A percentile compares a stretch with the other conserved stretches of the same genome.
Conservation (phyloP, 2,888 invertebrate species). For the Drosophila bunnanda region DNA sequence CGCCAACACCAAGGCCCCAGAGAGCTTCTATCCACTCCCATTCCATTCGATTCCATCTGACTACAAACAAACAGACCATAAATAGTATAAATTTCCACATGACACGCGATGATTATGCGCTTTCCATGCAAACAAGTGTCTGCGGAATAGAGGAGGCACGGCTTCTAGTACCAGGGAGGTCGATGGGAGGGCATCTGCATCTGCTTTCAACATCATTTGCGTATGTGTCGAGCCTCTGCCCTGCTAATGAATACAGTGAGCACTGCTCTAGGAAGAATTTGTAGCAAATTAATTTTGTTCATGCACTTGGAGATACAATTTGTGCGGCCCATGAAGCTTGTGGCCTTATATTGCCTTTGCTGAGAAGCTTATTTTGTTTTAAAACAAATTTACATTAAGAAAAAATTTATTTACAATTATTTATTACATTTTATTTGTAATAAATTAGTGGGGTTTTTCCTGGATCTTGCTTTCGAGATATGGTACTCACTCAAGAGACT, state of each 20-base stretch:
- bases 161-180: constrained; percentile 9
- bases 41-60: constrained; percentile 40
- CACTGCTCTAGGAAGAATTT: neutral
- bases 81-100: constrained; percentile 80
- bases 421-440: neutral
- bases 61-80: constrained; percentile 73
- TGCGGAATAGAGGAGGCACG: neutral
- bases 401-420: neutral
- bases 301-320: neutral
- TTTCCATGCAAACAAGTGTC: constrained; percentile 69
- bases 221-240: constrained; percentile 55
- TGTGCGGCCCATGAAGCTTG: too few relatives aligned
- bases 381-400: neutral
- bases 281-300: neutral
- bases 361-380: neutral
- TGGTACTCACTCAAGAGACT: too few relatives aligned
- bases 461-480: too few relatives aligned
- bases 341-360: neutral
- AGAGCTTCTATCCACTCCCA: constrained; percentile 17
- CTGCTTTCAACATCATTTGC: constrained; percentile 73
- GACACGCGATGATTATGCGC: constrained; percentile 82
- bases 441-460: too few relatives aligned
- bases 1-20: constrained; percentile 10
- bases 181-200: constrained; percentile 52
- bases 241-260: constrained; percentile 53